phyloP scores from a whole-genome alignment of 2,797 vertebrate genomes.

The Macropodus opercularis region DNA sequence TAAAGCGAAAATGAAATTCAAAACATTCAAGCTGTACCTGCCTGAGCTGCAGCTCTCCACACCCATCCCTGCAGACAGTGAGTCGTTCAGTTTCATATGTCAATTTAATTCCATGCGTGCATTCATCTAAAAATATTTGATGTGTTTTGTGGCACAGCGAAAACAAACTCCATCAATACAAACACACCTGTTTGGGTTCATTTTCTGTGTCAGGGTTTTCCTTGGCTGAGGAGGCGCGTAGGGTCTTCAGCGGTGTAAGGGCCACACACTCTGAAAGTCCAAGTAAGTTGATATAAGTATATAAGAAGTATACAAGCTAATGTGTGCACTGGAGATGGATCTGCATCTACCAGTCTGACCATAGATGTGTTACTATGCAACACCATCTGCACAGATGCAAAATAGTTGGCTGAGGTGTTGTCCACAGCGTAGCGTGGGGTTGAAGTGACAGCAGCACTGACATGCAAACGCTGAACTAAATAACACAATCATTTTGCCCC shows the following conservation, averaged over 20 bases:
- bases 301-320: neutral
- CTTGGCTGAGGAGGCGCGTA: neutral
- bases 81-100: neutral
- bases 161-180: neutral
- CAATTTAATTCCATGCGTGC: neutral
- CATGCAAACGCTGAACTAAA: neutral
- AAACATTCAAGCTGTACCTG: conserved; percentile 30
- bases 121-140: neutral
- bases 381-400: neutral
- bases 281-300: no score
- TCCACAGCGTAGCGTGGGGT: no score
- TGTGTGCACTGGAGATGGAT: no score
- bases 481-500: no score
- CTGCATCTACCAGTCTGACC: neutral
- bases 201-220: neutral
- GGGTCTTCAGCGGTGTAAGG: neutral
- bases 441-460: neutral
- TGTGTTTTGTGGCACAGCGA: neutral
- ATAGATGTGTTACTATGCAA: neutral
- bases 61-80: conserved; percentile 48
- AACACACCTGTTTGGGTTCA: conserved; percentile 56
- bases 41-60: conserved; percentile 52
- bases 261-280: no score
- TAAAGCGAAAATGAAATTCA: conserved; percentile 1
- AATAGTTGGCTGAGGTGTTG: neutral